These are phyloP conservation scores for Morone saxatilis DNA, from an alignment of 2,113 vertebrate genomes.

Conservation along the genomic window DNA sequence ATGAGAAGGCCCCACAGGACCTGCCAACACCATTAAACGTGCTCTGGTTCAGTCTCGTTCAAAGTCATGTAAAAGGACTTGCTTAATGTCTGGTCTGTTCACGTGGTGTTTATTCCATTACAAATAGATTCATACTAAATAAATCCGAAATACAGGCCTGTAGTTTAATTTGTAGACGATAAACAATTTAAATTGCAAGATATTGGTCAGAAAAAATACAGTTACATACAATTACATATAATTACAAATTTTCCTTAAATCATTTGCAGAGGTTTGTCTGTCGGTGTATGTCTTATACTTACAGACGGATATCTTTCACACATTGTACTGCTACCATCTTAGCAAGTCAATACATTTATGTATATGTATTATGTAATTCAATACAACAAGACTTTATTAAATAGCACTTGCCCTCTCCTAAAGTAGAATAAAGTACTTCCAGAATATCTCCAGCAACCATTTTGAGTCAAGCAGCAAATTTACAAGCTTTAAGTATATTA, in stretches of 20 bases:
- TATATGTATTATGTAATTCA: not conserved
- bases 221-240: not conserved
- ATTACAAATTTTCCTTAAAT: not conserved
- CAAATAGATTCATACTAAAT: not conserved
- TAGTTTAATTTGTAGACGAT: not conserved
- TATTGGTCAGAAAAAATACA: not conserved
- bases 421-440: not conserved
- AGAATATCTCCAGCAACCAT: not conserved
- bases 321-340: not conserved
- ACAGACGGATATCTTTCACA: not conserved
- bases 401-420: not conserved
- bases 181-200: not conserved
- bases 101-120: not conserved
- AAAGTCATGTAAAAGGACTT: no score
- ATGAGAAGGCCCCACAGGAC: no score
- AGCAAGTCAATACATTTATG: not conserved
- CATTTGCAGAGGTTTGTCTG: not conserved
- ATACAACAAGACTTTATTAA: not conserved
- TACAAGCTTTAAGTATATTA: not conserved
- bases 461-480: not conserved
- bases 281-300: not conserved
- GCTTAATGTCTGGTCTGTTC: no score
- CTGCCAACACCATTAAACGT: no score
- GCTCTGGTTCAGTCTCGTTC: no score
- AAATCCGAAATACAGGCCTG: not conserved